Conservation (phyloP, 2,113 vertebrate genomes). For the Scalopus aquaticus region DNA sequence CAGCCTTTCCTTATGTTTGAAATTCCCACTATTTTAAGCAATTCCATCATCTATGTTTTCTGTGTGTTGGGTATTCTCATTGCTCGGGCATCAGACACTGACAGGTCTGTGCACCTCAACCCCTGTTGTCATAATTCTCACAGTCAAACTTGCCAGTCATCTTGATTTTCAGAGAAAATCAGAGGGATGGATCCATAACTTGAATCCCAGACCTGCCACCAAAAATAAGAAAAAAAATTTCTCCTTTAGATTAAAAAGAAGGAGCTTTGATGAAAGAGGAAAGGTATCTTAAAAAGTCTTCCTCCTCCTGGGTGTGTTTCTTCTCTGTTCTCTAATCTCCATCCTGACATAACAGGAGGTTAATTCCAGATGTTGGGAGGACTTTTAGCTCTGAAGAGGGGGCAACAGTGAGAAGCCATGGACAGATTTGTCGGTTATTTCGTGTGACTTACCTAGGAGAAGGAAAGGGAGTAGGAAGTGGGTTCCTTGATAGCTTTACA, state of each 20-base stretch:
- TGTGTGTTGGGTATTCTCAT: background rate
- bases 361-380: background rate
- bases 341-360: background rate
- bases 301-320: background rate
- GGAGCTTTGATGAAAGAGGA: background rate
- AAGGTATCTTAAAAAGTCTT: background rate
- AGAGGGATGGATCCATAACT: background rate
- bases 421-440: background rate
- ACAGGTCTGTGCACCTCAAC: no score
- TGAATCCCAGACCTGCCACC: background rate
- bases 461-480: background rate
- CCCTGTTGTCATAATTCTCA: background rate
- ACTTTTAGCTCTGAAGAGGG: background rate
- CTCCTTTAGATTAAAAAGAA: background rate
- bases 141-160: background rate
- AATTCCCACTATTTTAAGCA: background rate
- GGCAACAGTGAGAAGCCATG: accelerated
- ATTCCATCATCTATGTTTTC: background rate
- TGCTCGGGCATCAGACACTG: background rate
- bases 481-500: background rate
- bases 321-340: background rate
- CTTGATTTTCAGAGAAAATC: background rate
- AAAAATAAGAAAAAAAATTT: background rate
- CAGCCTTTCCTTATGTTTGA: background rate
- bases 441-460: background rate